Percentiles rank a stretch among this genome's conserved stretches.
Conservation (phyloP, 2,797 vertebrate genomes). For the Knipowitschia caucasica region DNA sequence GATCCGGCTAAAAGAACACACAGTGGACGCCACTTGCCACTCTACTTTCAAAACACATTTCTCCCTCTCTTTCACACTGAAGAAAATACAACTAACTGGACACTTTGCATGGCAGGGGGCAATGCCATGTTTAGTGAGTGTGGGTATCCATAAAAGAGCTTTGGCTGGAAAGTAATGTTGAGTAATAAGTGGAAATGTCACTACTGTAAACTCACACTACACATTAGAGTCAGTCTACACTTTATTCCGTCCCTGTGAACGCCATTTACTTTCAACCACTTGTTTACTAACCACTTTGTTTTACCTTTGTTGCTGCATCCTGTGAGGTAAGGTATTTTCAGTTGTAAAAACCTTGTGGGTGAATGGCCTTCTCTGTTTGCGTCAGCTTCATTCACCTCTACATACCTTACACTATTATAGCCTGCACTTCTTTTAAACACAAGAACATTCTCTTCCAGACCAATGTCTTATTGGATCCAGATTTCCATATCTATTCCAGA, state of each 20-base stretch:
- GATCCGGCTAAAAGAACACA: constrained; percentile 86
- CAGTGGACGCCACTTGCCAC: constrained; percentile 77
- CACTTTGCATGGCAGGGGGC: constrained; percentile 54
- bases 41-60: constrained; percentile 80
- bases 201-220: constrained; percentile 20
- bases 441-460: constrained; percentile 39
- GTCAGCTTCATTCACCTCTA: constrained; percentile 45
- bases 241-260: constrained; percentile 13
- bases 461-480: constrained; percentile 59
- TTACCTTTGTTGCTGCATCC: constrained; percentile 4
- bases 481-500: constrained; percentile 58
- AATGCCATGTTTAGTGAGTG: constrained; percentile 46
- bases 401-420: constrained; percentile 33
- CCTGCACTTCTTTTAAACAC: constrained; percentile 41
- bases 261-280: constrained; percentile 22
- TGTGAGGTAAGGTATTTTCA: constrained; percentile 40
- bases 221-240: constrained; percentile 15
- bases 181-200: constrained; percentile 44
- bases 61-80: constrained; percentile 44
- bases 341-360: constrained; percentile 56
- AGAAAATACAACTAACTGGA: constrained; percentile 43
- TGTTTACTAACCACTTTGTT: constrained; percentile 7
- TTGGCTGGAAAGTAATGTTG: constrained; percentile 32
- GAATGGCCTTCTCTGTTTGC: constrained; percentile 38
- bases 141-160: constrained; percentile 39